Conservation (phyloP, 2,888 invertebrate species). For the Drosophila pegasa region DNA sequence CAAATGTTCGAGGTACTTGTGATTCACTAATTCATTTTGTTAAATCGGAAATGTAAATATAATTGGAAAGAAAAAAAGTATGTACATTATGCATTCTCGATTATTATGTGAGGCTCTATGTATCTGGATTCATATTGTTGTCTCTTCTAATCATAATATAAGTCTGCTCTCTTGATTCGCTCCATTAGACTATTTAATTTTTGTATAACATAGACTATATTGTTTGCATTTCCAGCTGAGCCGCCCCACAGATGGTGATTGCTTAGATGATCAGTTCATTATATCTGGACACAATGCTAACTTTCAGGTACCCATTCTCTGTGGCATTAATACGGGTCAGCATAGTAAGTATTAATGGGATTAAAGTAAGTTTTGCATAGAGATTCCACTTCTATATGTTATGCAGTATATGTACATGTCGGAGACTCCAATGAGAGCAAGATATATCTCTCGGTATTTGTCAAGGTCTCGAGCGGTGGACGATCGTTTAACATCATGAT, state of each 20-base stretch:
- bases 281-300: slow-evolving; percentile 90
- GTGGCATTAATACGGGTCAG: slow-evolving; percentile 91
- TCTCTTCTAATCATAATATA: too few species aligned
- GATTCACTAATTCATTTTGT: not conserved
- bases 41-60: not conserved
- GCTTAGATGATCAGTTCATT: slow-evolving; percentile 89
- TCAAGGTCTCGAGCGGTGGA: slow-evolving; percentile 85
- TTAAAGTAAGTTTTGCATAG: not conserved
- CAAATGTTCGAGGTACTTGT: slow-evolving; percentile 88
- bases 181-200: not conserved
- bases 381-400: not conserved
- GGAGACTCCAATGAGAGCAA: slow-evolving; percentile 87
- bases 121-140: too few species aligned
- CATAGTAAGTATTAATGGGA: slow-evolving; percentile 86
- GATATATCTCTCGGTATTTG: slow-evolving; percentile 88
- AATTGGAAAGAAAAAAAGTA: too few species aligned
- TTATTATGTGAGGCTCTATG: too few species aligned
- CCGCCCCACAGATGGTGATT: slow-evolving; percentile 89
- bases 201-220: not conserved
- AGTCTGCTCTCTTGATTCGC: not conserved
- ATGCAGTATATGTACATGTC: slow-evolving; percentile 90
- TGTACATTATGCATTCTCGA: too few species aligned
- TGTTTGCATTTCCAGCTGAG: slow-evolving; percentile 86
- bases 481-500: slow-evolving; percentile 89
- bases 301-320: slow-evolving; percentile 89